phyloP scores from a whole-genome alignment of 2,797 vertebrate species.

The Adrianichthys oophorus region DNA sequence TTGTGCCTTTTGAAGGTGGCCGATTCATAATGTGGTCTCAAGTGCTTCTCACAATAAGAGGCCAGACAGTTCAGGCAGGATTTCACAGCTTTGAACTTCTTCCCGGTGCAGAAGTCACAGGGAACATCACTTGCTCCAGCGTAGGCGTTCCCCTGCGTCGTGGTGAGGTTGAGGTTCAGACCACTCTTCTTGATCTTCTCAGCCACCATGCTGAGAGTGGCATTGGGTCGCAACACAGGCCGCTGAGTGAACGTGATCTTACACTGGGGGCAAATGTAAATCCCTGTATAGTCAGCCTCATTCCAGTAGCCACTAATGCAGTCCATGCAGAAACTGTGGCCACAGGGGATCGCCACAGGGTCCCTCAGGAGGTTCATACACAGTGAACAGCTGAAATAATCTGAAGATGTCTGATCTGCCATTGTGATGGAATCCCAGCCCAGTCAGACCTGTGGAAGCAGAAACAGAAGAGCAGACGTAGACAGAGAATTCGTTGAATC shows the following conservation, averaged over 20 bases:
- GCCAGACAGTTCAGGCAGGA: conserved; percentile 83
- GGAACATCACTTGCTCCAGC: conserved; percentile 72
- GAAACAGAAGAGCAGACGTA: conserved; percentile 48
- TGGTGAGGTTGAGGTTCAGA: conserved; percentile 62
- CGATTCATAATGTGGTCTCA: conserved; percentile 80
- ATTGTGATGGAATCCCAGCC: conserved; percentile 58
- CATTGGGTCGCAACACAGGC: conserved; percentile 83
- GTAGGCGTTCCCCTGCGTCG: conserved; percentile 48
- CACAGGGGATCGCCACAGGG: conserved; percentile 85
- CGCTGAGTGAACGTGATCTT: conserved; percentile 83
- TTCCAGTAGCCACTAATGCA: conserved; percentile 88
- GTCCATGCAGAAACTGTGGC: conserved; percentile 90
- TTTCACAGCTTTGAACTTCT: conserved; percentile 79
- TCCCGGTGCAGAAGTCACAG: conserved; percentile 80
- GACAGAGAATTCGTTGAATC: conserved; percentile 41
- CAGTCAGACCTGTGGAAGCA: conserved; percentile 52
- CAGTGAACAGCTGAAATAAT: conserved; percentile 84
- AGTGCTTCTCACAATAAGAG: conserved; percentile 82
- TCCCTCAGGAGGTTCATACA: conserved; percentile 81
- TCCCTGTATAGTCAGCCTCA: conserved; percentile 78
- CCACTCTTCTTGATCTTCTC: conserved; percentile 82
- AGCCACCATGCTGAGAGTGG: conserved; percentile 82
- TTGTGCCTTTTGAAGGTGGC: conserved; percentile 79
- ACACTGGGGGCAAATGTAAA: conserved; percentile 85
- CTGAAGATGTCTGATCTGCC: conserved; percentile 79